Evolutionary conservation across 1,140 invertebrate genomes (phyloP).

Genomic region (Artemia franciscana): DNA sequence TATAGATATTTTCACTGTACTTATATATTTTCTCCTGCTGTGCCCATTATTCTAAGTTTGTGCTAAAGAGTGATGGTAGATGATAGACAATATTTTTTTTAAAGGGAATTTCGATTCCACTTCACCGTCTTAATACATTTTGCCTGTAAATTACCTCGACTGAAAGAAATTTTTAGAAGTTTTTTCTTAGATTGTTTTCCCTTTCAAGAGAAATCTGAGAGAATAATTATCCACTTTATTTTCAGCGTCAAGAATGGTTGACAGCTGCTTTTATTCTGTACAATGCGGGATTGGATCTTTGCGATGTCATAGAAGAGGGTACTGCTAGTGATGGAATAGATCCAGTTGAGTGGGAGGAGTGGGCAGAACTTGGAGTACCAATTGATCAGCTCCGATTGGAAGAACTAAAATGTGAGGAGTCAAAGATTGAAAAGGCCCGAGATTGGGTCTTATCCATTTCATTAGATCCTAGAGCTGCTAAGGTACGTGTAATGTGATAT

Average conservation of each 20-base stretch:
- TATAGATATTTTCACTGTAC: too few relatives aligned
- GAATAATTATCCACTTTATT: too few relatives aligned
- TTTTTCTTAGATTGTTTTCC: too few relatives aligned
- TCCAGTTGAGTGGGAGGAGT: background rate
- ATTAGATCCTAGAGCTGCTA: background rate
- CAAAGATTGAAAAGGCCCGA: background rate
- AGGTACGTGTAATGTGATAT: background rate
- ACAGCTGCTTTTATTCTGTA: background rate
- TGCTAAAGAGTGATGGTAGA: too few relatives aligned
- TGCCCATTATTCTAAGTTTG: too few relatives aligned
- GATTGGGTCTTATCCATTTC: background rate
- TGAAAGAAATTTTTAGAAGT: too few relatives aligned
- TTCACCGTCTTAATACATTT: too few relatives aligned
- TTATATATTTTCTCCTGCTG: too few relatives aligned
- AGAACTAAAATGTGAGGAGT: background rate
- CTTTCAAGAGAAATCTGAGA: too few relatives aligned
- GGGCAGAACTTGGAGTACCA: background rate
- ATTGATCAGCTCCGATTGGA: background rate
- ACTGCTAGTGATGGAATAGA: background rate
- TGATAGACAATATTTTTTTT: too few relatives aligned
- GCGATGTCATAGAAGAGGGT: background rate
- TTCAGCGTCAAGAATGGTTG: background rate
- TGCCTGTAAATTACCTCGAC: too few relatives aligned
- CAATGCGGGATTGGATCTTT: background rate
- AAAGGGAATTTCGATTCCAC: too few relatives aligned